Evolutionary conservation across 2,888 invertebrate genomes (phyloP).

Genomic region (Drosophila stalkeri): DNA sequence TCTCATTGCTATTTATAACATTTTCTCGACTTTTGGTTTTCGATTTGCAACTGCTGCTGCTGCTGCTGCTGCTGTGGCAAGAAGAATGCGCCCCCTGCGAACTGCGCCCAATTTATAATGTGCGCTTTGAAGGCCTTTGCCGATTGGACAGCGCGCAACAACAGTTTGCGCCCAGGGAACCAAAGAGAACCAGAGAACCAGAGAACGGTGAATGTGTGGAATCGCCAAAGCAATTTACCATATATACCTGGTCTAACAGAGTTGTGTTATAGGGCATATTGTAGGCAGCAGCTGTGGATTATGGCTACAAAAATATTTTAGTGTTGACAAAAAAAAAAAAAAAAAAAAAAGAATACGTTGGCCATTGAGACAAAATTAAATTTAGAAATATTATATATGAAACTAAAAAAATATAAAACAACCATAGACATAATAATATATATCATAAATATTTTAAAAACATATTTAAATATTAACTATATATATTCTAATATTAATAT

Average conservation of each 20-base stretch:
- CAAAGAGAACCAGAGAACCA: constrained; percentile 1
- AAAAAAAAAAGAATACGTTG: too few species aligned
- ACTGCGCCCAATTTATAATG: constrained; percentile 60
- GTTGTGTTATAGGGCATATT: constrained; percentile 10
- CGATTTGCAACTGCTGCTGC: constrained; percentile 25
- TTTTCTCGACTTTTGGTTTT: constrained; percentile 49
- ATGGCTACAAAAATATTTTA: neutral
- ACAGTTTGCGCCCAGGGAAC: constrained; percentile 15
- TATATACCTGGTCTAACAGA: neutral
- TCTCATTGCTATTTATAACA: constrained; percentile 56
- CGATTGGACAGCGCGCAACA: constrained; percentile 10
- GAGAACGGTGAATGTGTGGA: constrained; percentile 12
- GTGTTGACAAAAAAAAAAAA: too few species aligned
- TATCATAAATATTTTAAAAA: too few species aligned
- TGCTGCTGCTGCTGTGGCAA: constrained; percentile 11
- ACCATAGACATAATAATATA: too few species aligned
- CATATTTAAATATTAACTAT: too few species aligned
- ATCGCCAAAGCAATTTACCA: constrained; percentile 29
- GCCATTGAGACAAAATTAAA: too few species aligned
- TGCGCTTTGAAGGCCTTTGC: constrained; percentile 56
- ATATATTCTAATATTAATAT: neutral
- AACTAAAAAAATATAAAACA: too few species aligned
- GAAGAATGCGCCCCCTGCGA: constrained; percentile 59
- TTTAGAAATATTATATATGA: too few species aligned
- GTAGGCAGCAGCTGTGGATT: too few species aligned